Percentiles rank a stretch among this genome's conserved stretches.
phyloP scores from a whole-genome alignment of 2,888 invertebrate genomes.

The Conops quadrifasciatus region DNA sequence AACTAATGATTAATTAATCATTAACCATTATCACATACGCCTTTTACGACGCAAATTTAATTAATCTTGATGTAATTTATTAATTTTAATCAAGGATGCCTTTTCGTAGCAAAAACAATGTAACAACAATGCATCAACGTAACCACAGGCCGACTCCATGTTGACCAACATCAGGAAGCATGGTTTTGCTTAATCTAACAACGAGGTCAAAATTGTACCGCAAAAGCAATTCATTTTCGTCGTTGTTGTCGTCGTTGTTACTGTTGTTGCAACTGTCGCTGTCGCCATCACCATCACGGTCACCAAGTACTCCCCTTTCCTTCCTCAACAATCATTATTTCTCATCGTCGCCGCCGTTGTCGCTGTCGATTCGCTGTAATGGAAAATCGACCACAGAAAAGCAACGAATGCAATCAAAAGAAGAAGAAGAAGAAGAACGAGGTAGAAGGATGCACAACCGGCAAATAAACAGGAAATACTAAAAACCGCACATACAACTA shows the following conservation, averaged over 20 bases:
- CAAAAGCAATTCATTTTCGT: constrained; percentile 48
- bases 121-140: background rate
- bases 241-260: background rate
- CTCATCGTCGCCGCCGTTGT: too few relatives aligned
- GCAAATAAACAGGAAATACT: background rate
- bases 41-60: too few relatives aligned
- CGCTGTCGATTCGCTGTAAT: constrained; percentile 52
- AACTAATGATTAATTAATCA: too few relatives aligned
- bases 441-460: background rate
- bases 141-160: background rate
- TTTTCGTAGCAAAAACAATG: too few relatives aligned
- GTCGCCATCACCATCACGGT: background rate
- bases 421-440: background rate
- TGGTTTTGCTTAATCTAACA: constrained; percentile 33
- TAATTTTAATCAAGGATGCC: too few relatives aligned
- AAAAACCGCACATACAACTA: constrained; percentile 7
- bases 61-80: too few relatives aligned
- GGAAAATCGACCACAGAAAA: constrained; percentile 56
- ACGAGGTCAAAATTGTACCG: constrained; percentile 42
- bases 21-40: too few relatives aligned
- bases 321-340: too few relatives aligned
- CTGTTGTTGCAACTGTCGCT: too few relatives aligned
- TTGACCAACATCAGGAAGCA: background rate
- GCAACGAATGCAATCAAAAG: constrained; percentile 47
- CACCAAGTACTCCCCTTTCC: background rate